Evolutionary conservation across 2,797 vertebrate genomes (phyloP), one percentile per base, ranked within the genome.

Genomic region (Schizopygopsis malacanthus): DNA sequence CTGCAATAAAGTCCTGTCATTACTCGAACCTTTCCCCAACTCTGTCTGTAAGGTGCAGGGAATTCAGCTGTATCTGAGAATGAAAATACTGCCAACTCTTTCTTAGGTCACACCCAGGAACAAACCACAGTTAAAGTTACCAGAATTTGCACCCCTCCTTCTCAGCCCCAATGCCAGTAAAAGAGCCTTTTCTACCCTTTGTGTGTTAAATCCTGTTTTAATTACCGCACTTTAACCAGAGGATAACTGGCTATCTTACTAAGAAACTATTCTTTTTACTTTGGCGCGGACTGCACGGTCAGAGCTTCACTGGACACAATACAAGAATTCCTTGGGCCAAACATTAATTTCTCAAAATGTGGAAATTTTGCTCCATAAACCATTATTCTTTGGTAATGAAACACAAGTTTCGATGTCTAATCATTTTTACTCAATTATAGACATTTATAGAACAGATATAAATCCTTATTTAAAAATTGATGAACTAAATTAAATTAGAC

Each of bases 101-200:
- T 86, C 83, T 85, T 45, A 87, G 81, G 86, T 88, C 91, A 91
- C 92, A 90, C 91, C 94, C 91, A 10, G 87, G 91, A 88, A 90
- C 85, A 91, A 91, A 91, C 88, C 89, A 54, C 90, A 88, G 90
- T 92, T 90, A 90, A 86, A 92, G 91, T 94, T 93, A 92, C 91
- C 85, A 92, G 89, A 93, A 92, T 3, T 67, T 43, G 80, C 45
- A 81, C 82, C 47, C 71, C 80, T 82, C 89, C 88, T 82, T 61
- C 37, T 84, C 54, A 73, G 25, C 52, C 81, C 81, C 59, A 67
- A 85, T 84, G 72, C 85, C 79, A 84, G 78, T 90, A 93, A 94
- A 92, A 91, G 73, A 54, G 85, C 28, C 71, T 85, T 89, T 90
- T 85, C 10, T 11, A 67, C 12, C 37, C 39, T 33, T 72, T 77